Percentiles rank a stretch among this genome's conserved stretches.
Conservation (phyloP, 2,113 vertebrate species). For the Sinocyclocheilus grahami region DNA sequence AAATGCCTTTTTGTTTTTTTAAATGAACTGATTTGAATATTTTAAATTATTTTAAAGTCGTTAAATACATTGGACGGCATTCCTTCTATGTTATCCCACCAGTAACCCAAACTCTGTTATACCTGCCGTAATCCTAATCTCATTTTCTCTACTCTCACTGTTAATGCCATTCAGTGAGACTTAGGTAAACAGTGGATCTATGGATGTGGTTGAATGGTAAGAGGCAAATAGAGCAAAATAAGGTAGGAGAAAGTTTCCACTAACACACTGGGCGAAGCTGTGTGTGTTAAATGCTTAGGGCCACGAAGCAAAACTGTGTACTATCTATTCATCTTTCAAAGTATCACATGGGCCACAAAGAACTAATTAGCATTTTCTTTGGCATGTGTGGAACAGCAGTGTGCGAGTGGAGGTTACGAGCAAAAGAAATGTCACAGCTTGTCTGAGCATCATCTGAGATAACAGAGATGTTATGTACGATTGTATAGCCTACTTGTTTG, state of each 20-base stretch:
- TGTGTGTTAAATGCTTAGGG: background rate
- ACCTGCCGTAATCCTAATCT: constrained; percentile 69
- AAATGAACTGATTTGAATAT: constrained; percentile 57
- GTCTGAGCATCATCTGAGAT: background rate
- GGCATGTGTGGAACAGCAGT: background rate
- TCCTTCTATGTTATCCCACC: constrained; percentile 45
- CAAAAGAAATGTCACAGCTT: constrained; percentile 5
- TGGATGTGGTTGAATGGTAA: constrained; percentile 23
- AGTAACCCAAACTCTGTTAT: constrained; percentile 68
- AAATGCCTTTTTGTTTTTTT: background rate
- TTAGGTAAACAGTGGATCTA: constrained; percentile 45
- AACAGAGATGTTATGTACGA: constrained; percentile 38
- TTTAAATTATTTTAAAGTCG: background rate
- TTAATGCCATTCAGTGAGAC: constrained; percentile 62
- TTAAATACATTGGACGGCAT: constrained; percentile 42
- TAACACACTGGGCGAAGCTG: background rate
- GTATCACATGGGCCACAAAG: background rate
- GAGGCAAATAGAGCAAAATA: background rate
- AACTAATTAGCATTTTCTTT: background rate
- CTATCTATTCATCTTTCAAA: background rate
- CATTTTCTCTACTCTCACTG: constrained; percentile 59
- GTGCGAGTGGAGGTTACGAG: constrained; percentile 16
- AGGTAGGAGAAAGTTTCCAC: constrained; percentile 1
- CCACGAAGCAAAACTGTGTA: background rate
- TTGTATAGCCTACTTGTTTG: constrained; percentile 4